These are phyloP conservation scores for Strigamia transsilvanica DNA, from an alignment of 2,888 invertebrate genomes.

Conservation along the genomic window DNA sequence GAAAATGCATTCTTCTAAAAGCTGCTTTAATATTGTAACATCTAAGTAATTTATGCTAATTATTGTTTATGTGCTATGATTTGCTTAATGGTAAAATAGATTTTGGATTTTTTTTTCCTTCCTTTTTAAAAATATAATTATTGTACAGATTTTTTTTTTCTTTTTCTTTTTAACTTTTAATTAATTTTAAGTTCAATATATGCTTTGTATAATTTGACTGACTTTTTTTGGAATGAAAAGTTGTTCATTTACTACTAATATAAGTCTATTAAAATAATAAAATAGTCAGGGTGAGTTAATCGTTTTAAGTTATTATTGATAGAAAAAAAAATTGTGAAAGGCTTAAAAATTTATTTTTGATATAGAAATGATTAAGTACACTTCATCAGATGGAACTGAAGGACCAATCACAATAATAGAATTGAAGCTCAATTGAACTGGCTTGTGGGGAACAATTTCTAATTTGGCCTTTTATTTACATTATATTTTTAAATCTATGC, in stretches of 20 bases:
- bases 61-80: neutral
- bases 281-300: neutral
- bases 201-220: slow-evolving; percentile 35
- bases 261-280: neutral
- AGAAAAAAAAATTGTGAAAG: slow-evolving; percentile 4
- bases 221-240: slow-evolving; percentile 5
- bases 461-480: slow-evolving; percentile 13
- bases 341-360: slow-evolving; percentile 39
- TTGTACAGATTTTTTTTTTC: slow-evolving; percentile 1
- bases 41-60: slow-evolving; percentile 29
- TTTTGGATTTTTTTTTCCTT: neutral
- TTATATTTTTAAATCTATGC: slow-evolving; percentile 46
- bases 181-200: neutral
- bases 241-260: neutral
- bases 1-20: slow-evolving; percentile 48
- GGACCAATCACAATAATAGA: slow-evolving; percentile 13
- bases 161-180: neutral
- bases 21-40: slow-evolving; percentile 40
- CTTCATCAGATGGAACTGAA: slow-evolving; percentile 14
- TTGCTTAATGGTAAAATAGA: slow-evolving; percentile 27
- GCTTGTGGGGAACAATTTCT: slow-evolving; percentile 36
- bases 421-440: slow-evolving; percentile 46
- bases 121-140: neutral
- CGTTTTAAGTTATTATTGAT: slow-evolving; percentile 6
- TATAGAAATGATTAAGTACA: slow-evolving; percentile 30